Percentiles rank a stretch among this genome's conserved stretches.
phyloP scores from a whole-genome alignment of 2,888 invertebrate species.

The Metallyticus violacea region DNA sequence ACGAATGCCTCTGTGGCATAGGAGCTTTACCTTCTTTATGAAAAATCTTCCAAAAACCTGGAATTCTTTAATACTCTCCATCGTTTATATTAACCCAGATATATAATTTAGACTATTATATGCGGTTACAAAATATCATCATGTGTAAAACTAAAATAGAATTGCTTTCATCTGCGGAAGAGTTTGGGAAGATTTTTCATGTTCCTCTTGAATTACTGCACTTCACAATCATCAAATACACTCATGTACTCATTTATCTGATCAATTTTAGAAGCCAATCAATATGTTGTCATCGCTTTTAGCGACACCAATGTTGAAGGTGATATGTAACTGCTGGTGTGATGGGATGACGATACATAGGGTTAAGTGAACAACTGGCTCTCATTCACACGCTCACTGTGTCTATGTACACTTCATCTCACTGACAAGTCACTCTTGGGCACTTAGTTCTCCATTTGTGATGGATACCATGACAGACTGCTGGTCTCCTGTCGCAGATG shows the following conservation, averaged over 20 bases:
- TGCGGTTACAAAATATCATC: neutral
- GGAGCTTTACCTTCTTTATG: neutral
- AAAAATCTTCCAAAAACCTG: neutral
- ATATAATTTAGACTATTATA: neutral
- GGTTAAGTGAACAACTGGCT: no score
- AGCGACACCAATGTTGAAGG: neutral
- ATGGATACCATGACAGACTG: conserved; percentile 26
- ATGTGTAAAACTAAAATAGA: neutral
- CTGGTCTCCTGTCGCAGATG: conserved; percentile 10
- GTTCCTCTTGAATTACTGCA: neutral
- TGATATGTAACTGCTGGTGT: neutral
- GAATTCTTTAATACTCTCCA: neutral
- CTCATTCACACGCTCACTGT: neutral
- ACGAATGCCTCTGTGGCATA: no score
- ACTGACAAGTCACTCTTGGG: conserved; percentile 22
- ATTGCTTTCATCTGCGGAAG: neutral
- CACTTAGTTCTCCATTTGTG: conserved; percentile 30
- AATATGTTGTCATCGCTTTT: no score
- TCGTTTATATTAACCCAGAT: neutral
- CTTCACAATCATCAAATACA: no score
- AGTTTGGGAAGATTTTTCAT: neutral
- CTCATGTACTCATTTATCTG: no score
- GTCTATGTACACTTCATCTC: neutral
- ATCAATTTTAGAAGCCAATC: neutral
- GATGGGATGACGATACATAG: neutral